Conservation (phyloP, 2,888 invertebrate genomes). For the Erebia epiphron region DNA sequence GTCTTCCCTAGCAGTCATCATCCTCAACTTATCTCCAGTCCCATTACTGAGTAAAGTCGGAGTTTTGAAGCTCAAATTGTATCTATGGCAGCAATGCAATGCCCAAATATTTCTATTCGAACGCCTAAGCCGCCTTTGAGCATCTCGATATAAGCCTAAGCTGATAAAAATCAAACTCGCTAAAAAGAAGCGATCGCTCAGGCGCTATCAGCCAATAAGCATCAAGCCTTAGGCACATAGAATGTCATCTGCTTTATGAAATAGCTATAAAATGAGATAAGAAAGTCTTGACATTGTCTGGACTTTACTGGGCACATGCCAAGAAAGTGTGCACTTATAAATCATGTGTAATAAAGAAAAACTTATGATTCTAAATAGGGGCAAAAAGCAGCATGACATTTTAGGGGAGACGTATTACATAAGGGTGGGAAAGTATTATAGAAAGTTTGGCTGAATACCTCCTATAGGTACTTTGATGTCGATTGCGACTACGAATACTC, state of each 20-base stretch:
- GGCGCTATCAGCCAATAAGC: background rate
- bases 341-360: slow-evolving; percentile 17
- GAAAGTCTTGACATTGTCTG: background rate
- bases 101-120: no score
- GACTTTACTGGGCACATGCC: slow-evolving; percentile 11
- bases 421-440: background rate
- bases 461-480: no score
- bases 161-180: no score
- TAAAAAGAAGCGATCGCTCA: no score
- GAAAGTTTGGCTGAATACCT: background rate
- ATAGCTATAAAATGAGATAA: slow-evolving; percentile 10
- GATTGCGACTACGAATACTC: no score
- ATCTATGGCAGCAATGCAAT: no score
- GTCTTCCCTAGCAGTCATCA: no score
- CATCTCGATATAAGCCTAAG: no score
- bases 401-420: background rate
- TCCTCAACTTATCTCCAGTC: no score
- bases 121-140: no score
- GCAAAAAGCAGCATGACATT: slow-evolving; percentile 5
- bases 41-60: no score
- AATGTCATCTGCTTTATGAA: background rate
- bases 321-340: slow-evolving; percentile 11
- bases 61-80: no score
- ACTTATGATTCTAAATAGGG: slow-evolving; percentile 2
- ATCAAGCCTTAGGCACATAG: background rate